Conservation (phyloP, 2,797 vertebrate genomes). For the Oreochromis mossambicus region DNA sequence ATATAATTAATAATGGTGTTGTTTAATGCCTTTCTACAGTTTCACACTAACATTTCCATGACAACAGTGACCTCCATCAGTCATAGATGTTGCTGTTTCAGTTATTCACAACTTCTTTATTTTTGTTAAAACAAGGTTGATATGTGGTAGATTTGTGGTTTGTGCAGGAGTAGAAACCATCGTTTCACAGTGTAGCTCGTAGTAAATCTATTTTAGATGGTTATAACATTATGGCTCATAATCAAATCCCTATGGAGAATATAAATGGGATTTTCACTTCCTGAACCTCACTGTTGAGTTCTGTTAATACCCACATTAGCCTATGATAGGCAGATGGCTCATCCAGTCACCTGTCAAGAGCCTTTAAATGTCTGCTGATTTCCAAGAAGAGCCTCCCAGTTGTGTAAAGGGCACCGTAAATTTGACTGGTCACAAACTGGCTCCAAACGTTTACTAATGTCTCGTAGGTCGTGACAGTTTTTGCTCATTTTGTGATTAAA, state of each 20-base stretch:
- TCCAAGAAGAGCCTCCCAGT: neutral
- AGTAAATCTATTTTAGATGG: neutral
- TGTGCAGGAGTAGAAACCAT: neutral
- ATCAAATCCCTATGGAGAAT: neutral
- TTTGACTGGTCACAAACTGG: neutral
- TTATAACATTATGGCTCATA: neutral
- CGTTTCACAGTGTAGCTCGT: neutral
- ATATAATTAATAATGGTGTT: accelerated
- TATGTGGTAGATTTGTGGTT: neutral
- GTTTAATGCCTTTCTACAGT: neutral
- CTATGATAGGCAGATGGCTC: neutral
- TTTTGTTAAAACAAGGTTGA: neutral
- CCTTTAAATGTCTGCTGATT: neutral
- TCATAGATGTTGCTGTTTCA: neutral
- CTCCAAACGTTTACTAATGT: neutral
- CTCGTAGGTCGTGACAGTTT: neutral
- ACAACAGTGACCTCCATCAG: neutral
- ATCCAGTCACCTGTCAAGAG: neutral
- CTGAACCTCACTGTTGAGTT: neutral
- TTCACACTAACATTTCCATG: neutral
- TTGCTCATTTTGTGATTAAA: neutral
- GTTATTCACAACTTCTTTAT: neutral
- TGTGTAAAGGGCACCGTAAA: neutral
- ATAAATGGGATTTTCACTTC: neutral
- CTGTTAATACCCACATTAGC: neutral